phyloP scores from a whole-genome alignment of 2,113 vertebrate genomes.

The Gasterosteus nipponicus region DNA sequence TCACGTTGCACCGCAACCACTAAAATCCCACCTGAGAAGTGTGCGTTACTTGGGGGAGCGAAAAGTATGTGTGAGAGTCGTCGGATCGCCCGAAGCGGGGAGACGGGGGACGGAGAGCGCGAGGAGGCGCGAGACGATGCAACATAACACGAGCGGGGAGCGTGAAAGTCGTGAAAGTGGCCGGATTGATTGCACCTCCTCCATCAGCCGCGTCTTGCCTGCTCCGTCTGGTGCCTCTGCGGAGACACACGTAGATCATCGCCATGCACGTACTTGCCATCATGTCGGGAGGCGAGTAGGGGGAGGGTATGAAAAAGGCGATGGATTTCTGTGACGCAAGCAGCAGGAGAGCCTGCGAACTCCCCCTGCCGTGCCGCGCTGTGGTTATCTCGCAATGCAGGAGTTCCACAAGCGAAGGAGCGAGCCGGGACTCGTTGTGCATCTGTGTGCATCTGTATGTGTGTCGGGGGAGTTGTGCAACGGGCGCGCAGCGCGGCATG shows the following conservation, averaged over 20 bases:
- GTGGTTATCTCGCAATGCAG: conserved; percentile 68
- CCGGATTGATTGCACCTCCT: conserved; percentile 20
- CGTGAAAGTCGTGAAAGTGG: conserved; percentile 54
- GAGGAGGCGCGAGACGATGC: conserved; percentile 9
- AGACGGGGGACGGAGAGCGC: neutral
- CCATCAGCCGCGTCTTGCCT: conserved; percentile 31
- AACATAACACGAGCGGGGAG: conserved; percentile 17
- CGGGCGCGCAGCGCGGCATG: neutral
- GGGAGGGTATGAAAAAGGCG: conserved; percentile 15
- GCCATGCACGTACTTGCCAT: conserved; percentile 44
- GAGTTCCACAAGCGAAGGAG: conserved; percentile 64
- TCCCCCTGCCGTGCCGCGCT: conserved; percentile 22
- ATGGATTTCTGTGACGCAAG: conserved; percentile 69
- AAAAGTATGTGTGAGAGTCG: conserved; percentile 17
- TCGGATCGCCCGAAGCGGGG: no score
- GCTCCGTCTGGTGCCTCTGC: conserved; percentile 50
- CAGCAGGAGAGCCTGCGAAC: conserved; percentile 51
- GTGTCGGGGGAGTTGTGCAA: conserved; percentile 13
- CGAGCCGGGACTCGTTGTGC: conserved; percentile 27
- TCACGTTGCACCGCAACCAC: conserved; percentile 29
- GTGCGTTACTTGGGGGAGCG: conserved; percentile 5
- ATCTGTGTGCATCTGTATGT: conserved; percentile 28
- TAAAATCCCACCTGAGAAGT: conserved; percentile 44
- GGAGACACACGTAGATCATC: conserved; percentile 57
- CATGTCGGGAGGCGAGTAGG: conserved; percentile 10